A percentile compares a stretch with the other conserved stretches of the same genome.
These are phyloP conservation scores for Aegithalos caudatus DNA, from an alignment of 2,113 vertebrate genomes.

Conservation along the genomic window DNA sequence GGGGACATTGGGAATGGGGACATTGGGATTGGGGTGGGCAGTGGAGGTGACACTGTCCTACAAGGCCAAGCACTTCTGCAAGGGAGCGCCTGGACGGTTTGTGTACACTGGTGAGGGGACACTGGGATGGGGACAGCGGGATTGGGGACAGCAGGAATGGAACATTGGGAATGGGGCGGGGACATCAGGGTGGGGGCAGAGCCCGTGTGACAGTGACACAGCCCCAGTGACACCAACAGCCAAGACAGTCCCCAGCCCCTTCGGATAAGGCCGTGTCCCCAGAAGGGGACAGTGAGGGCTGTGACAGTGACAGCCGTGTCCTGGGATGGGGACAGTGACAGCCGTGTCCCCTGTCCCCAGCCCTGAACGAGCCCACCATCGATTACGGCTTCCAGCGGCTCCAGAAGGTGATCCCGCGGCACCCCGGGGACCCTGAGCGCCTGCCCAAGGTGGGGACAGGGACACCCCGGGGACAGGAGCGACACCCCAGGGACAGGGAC, in stretches of 20 bases:
- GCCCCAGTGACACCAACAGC: not conserved
- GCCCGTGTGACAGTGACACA: not conserved
- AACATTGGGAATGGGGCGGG: too few species aligned
- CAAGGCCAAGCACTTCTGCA: too few species aligned
- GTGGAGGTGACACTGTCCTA: too few species aligned
- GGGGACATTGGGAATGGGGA: not conserved
- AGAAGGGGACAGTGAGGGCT: too few species aligned
- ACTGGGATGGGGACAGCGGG: too few species aligned
- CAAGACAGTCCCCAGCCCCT: too few species aligned
- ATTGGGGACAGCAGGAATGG: not conserved
- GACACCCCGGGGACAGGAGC: not conserved
- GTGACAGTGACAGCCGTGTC: not conserved
- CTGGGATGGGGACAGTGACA: not conserved
- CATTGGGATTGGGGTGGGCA: too few species aligned
- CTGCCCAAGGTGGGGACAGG: not conserved
- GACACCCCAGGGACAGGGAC: not conserved
- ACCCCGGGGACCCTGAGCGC: not conserved
- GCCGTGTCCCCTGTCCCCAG: not conserved
- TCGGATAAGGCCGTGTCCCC: too few species aligned
- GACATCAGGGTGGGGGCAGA: not conserved
- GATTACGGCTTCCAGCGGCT: not conserved
- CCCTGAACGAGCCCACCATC: not conserved
- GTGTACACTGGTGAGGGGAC: too few species aligned
- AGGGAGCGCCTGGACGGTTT: too few species aligned
- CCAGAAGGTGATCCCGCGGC: not conserved